A percentile compares a stretch with the other conserved stretches of the same genome.
phyloP scores from a whole-genome alignment of 2,113 vertebrate species.

The Hassar affinis region DNA sequence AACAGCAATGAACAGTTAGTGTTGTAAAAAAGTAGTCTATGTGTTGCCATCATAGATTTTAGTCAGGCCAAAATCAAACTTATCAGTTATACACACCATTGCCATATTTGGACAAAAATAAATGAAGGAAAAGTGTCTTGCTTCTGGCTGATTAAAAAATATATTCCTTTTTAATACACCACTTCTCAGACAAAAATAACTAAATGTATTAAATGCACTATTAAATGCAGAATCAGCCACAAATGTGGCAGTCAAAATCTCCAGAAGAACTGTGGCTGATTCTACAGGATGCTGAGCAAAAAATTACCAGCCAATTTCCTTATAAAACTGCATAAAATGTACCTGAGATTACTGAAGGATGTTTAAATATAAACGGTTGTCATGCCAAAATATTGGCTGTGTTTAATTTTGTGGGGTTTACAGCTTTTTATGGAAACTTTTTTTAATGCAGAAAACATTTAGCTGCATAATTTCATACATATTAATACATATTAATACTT shows the following conservation, averaged over 20 bases:
- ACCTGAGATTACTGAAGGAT: background rate
- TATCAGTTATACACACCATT: no score
- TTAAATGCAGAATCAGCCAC: background rate
- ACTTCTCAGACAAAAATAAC: background rate
- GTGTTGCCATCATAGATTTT: background rate
- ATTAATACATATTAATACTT: no score
- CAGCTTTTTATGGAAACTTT: background rate
- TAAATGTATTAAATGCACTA: background rate
- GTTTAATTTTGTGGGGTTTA: background rate
- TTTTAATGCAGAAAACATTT: background rate
- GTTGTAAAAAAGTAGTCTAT: background rate
- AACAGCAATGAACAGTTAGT: background rate
- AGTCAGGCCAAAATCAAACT: background rate
- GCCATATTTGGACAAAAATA: background rate
- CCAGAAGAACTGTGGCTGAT: background rate
- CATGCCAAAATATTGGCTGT: background rate
- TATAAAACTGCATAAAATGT: background rate
- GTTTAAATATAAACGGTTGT: background rate
- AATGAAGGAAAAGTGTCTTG: background rate
- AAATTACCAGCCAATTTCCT: background rate
- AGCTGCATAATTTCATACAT: no score
- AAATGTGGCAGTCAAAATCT: background rate
- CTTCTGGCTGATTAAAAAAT: no score
- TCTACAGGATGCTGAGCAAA: background rate
- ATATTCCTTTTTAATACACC: no score